Percentiles rank a stretch among this genome's conserved stretches.
phyloP scores from a whole-genome alignment of 1,140 invertebrate species.

The Oryctes rhinoceros region DNA sequence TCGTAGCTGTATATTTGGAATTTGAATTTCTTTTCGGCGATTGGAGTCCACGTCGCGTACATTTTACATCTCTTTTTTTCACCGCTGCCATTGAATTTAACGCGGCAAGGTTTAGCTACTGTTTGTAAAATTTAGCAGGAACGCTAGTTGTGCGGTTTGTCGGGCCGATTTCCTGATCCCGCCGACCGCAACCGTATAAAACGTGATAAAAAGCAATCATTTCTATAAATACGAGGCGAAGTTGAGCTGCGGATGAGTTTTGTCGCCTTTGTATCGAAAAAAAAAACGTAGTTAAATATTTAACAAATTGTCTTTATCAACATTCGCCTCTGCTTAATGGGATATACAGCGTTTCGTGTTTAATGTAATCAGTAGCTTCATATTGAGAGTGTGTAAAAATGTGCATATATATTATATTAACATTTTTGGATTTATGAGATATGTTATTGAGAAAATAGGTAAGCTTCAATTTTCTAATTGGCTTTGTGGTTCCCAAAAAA shows the following conservation, averaged over 20 bases:
- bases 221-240: not conserved
- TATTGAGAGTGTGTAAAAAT: too few relatives aligned
- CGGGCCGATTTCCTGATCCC: not conserved
- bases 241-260: not conserved
- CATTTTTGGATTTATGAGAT: too few relatives aligned
- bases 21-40: not conserved
- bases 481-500: not conserved
- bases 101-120: not conserved
- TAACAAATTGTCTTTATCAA: not conserved
- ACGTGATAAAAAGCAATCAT: slow-evolving; percentile 4
- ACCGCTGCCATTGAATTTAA: not conserved
- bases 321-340: not conserved
- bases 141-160: not conserved
- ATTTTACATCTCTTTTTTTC: not conserved
- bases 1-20: slow-evolving; percentile 4
- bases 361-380: too few relatives aligned
- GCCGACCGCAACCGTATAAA: not conserved
- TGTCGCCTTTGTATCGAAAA: slow-evolving; percentile 4
- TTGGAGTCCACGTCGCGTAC: not conserved
- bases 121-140: not conserved
- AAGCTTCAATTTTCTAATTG: too few relatives aligned
- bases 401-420: too few relatives aligned
- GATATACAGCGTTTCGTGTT: too few relatives aligned
- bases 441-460: too few relatives aligned
- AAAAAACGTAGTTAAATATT: not conserved